Percentiles rank a stretch among this genome's conserved stretches.
Evolutionary conservation across 2,113 vertebrate genomes (phyloP).

Genomic region (Leucoraja erinaceus): DNA sequence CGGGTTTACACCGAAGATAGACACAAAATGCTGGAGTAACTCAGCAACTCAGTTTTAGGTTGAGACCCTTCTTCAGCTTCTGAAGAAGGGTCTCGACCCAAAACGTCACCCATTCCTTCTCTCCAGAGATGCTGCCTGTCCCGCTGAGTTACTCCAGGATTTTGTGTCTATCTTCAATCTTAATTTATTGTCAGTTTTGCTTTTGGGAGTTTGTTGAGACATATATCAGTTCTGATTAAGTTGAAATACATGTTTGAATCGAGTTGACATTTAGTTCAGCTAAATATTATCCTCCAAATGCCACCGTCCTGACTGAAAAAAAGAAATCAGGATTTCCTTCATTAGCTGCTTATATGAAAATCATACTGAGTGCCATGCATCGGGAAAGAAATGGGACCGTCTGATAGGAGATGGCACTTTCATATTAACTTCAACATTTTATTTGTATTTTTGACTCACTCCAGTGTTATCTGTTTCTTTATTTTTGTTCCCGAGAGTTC

Average conservation of each 20-base stretch:
- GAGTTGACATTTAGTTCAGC: background rate
- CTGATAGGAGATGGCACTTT: background rate
- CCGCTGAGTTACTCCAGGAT: no score
- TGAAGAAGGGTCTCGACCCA: no score
- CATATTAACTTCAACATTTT: conserved; percentile 3
- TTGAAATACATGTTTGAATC: conserved; percentile 12
- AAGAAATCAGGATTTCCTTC: background rate
- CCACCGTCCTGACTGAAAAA: background rate
- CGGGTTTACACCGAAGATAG: no score
- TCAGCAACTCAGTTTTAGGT: no score
- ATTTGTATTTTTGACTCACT: background rate
- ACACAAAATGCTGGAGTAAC: no score
- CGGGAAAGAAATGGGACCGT: no score
- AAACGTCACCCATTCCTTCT: no score
- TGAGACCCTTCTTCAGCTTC: no score
- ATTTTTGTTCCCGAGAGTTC: no score
- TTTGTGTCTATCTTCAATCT: no score
- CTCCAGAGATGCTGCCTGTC: no score
- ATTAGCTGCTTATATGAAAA: background rate
- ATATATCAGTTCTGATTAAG: background rate
- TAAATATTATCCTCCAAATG: background rate
- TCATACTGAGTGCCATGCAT: background rate
- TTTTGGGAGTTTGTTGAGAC: background rate
- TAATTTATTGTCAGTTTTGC: background rate
- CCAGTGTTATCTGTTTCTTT: background rate